Evolutionary conservation across 2,113 vertebrate genomes (phyloP).

Genomic region (Engystomops pustulosus): DNA sequence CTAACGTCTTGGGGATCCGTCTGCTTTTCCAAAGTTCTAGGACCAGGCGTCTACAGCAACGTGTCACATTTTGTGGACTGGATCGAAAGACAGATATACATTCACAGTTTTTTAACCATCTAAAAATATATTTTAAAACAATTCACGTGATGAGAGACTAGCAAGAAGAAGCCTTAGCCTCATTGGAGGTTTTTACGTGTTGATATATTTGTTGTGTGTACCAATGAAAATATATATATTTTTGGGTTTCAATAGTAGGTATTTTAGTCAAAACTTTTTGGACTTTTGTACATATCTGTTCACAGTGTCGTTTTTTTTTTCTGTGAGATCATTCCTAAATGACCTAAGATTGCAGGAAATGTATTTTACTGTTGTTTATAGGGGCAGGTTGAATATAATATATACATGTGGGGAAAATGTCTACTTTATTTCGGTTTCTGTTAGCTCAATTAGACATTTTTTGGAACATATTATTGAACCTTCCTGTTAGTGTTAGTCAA

Average conservation of each 20-base stretch:
- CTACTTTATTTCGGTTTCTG: not conserved
- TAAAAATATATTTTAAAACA: slow-evolving; percentile 61
- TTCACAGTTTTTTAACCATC: slow-evolving; percentile 82
- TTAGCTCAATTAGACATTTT: not conserved
- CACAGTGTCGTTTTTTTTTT: slow-evolving; percentile 45
- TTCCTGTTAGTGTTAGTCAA: not conserved
- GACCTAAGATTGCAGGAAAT: slow-evolving; percentile 42
- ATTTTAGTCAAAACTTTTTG: slow-evolving; percentile 44
- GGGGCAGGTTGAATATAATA: not conserved
- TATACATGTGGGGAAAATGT: not conserved
- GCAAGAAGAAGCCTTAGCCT: slow-evolving; percentile 42
- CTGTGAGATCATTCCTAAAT: slow-evolving; percentile 55
- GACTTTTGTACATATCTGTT: slow-evolving; percentile 56
- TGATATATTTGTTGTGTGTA: slow-evolving; percentile 52
- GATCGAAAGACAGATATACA: slow-evolving; percentile 91
- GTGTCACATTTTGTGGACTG: slow-evolving; percentile 89
- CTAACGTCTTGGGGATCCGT: slow-evolving; percentile 92
- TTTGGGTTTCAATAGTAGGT: slow-evolving; percentile 45
- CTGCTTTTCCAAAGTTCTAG: slow-evolving; percentile 89
- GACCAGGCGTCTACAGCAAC: slow-evolving; percentile 92
- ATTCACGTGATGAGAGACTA: slow-evolving; percentile 11
- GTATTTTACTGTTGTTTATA: slow-evolving; percentile 35
- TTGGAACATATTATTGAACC: not conserved
- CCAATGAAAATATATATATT: slow-evolving; percentile 53
- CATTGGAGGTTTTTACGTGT: slow-evolving; percentile 42